phyloP scores from a whole-genome alignment of 2,113 vertebrate genomes.

The Laticauda laticaudata region DNA sequence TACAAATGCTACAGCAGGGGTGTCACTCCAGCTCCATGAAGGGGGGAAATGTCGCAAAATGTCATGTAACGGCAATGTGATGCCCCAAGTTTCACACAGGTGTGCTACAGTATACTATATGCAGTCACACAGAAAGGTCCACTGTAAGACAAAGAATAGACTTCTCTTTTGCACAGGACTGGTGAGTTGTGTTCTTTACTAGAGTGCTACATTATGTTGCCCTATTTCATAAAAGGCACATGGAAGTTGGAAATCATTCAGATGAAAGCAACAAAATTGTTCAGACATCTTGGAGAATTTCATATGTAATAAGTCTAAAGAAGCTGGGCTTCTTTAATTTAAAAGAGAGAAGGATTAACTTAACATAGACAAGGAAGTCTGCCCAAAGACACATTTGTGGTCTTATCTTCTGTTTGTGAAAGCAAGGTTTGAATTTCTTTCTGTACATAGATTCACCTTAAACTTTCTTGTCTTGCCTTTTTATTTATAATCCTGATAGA shows the following conservation, averaged over 20 bases:
- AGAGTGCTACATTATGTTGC: not conserved
- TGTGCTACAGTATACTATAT: not conserved
- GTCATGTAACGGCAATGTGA: no score
- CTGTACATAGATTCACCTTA: not conserved
- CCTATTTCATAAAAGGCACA: not conserved
- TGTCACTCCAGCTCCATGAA: no score
- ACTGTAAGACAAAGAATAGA: not conserved
- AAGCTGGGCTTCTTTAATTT: not conserved
- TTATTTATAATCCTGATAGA: not conserved
- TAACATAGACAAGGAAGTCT: not conserved
- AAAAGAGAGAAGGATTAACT: not conserved
- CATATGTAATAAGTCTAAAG: not conserved
- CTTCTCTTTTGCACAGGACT: not conserved
- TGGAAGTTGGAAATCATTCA: not conserved
- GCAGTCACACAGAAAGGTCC: not conserved
- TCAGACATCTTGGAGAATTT: slow-evolving; percentile 11
- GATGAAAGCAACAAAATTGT: not conserved
- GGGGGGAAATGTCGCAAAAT: no score
- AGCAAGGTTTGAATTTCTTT: not conserved
- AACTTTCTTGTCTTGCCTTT: not conserved
- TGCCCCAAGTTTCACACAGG: no score
- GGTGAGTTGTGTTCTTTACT: not conserved
- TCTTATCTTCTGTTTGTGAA: slow-evolving; percentile 3
- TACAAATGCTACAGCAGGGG: not conserved
- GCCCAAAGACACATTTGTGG: not conserved